Evolutionary conservation across 2,888 invertebrate genomes (phyloP).

Genomic region (Polymixis lichenea): DNA sequence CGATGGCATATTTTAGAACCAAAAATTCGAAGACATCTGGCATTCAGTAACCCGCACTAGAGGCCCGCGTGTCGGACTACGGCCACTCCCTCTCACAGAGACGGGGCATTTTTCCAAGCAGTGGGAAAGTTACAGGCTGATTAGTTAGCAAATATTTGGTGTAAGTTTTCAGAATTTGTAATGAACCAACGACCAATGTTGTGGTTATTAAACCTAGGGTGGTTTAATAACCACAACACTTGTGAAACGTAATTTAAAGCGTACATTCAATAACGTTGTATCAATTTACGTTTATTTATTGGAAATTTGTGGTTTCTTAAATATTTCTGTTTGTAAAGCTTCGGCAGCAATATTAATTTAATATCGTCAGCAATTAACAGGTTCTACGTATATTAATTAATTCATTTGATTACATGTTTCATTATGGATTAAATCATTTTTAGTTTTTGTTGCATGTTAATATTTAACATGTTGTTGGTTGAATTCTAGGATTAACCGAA

Average conservation of each 20-base stretch:
- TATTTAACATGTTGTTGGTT: too few relatives aligned
- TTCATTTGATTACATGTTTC: background rate
- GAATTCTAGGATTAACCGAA: too few relatives aligned
- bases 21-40: too few relatives aligned
- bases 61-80: too few relatives aligned
- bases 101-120: too few relatives aligned
- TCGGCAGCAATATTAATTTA: conserved; percentile 16
- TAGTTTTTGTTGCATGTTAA: background rate
- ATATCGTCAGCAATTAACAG: conserved; percentile 11
- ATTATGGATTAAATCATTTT: background rate
- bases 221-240: background rate
- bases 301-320: conserved; percentile 1
- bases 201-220: too few relatives aligned
- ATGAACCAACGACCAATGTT: too few relatives aligned
- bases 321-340: background rate
- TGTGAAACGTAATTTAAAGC: background rate
- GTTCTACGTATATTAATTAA: background rate
- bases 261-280: background rate
- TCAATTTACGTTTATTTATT: background rate
- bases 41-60: too few relatives aligned
- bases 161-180: background rate
- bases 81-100: too few relatives aligned
- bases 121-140: too few relatives aligned
- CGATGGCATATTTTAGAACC: too few relatives aligned
- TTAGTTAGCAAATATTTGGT: too few relatives aligned